A percentile compares a stretch with the other conserved stretches of the same genome.
These are phyloP conservation scores for Danionella cerebrum DNA, from an alignment of 2,113 vertebrate genomes.

Conservation along the genomic window DNA sequence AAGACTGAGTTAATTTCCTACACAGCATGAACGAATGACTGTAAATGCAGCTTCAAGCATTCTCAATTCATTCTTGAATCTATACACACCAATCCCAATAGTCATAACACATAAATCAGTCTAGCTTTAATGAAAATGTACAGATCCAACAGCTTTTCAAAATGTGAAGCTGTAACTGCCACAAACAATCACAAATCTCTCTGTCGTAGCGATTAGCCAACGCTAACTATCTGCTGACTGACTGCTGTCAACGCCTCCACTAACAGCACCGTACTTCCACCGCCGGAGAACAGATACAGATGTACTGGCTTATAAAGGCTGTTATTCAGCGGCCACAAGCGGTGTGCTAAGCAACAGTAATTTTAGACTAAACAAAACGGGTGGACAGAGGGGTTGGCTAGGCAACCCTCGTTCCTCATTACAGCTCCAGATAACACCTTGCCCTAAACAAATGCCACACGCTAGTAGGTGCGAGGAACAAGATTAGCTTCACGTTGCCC, in stretches of 20 bases:
- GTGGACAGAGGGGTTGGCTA: conserved; percentile 26
- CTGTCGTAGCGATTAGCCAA: neutral
- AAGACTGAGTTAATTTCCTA: too few relatives aligned
- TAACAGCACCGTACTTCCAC: neutral
- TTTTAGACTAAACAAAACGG: conserved; percentile 32
- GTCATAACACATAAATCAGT: too few relatives aligned
- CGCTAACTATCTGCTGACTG: neutral
- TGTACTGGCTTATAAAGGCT: conserved; percentile 6
- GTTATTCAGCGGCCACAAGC: neutral
- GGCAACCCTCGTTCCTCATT: conserved; percentile 29
- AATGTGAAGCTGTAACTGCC: too few relatives aligned
- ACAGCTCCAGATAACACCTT: conserved; percentile 23
- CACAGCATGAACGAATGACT: too few relatives aligned
- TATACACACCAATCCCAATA: too few relatives aligned
- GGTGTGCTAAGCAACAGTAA: conserved; percentile 31
- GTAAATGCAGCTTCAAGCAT: too few relatives aligned
- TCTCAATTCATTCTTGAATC: too few relatives aligned
- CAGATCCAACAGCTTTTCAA: too few relatives aligned
- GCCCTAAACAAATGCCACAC: conserved; percentile 12
- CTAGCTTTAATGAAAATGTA: too few relatives aligned
- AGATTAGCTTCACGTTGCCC: conserved; percentile 5
- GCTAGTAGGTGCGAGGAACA: conserved; percentile 1
- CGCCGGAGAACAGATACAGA: neutral
- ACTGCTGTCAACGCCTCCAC: neutral
- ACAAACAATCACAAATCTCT: neutral